Conservation (phyloP, 2,797 vertebrate genomes). For the Scleropages formosus region DNA sequence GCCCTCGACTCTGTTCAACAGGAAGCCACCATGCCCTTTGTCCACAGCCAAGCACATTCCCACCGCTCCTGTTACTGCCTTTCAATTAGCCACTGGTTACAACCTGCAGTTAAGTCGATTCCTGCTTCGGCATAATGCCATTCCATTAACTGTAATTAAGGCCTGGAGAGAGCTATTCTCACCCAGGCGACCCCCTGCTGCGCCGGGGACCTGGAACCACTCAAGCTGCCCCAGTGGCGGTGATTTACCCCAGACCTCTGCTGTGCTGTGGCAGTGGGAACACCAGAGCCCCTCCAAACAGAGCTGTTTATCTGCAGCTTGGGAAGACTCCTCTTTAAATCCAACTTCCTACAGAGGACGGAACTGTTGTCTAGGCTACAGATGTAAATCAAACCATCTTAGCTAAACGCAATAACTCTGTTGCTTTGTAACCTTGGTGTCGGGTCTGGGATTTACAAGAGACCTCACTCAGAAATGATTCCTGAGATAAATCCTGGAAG, state of each 20-base stretch:
- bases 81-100: conserved; percentile 47
- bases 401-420: conserved; percentile 16
- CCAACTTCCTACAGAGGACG: background rate
- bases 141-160: conserved; percentile 48
- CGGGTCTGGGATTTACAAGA: background rate
- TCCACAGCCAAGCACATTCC: conserved; percentile 31
- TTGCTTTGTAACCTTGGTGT: background rate
- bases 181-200: background rate
- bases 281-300: background rate
- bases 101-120: conserved; percentile 39
- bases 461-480: background rate
- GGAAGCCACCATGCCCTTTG: conserved; percentile 23
- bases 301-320: background rate
- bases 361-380: background rate
- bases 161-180: conserved; percentile 41
- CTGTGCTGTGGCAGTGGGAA: background rate
- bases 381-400: background rate
- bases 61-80: conserved; percentile 49
- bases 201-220: background rate
- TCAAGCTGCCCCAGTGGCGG: background rate
- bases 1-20: background rate
- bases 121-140: conserved; percentile 42
- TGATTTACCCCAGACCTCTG: conserved; percentile 18
- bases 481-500: too few species aligned
- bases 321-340: conserved; percentile 11